Conservation (phyloP, 1,140 invertebrate genomes). For the Panulirus ornatus region DNA sequence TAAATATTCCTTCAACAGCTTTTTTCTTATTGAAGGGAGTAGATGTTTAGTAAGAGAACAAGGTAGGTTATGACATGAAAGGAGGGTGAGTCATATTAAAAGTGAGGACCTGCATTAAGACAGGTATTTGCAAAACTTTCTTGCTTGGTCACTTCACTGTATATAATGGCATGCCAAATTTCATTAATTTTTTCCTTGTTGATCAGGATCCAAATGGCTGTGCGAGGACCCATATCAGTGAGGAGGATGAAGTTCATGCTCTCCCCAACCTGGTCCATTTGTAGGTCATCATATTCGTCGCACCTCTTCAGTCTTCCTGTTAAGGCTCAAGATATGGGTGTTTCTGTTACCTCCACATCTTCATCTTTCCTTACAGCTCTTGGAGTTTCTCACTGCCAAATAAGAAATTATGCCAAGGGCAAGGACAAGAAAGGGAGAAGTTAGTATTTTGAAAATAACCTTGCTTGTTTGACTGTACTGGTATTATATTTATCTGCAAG, state of each 20-base stretch:
- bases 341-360: not conserved
- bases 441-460: constrained; percentile 79
- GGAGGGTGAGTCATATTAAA: too few relatives aligned
- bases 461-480: not conserved
- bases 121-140: too few relatives aligned
- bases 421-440: constrained; percentile 80
- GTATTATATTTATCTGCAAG: too few relatives aligned
- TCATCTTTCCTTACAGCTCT: not conserved
- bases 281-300: not conserved
- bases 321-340: not conserved
- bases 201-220: constrained; percentile 1
- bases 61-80: too few relatives aligned
- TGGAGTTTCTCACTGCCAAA: not conserved
- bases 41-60: too few relatives aligned
- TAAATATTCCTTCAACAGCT: too few relatives aligned
- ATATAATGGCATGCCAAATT: too few relatives aligned
- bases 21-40: too few relatives aligned
- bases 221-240: not conserved
- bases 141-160: too few relatives aligned
- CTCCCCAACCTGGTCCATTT: not conserved
- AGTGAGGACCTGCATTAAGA: too few relatives aligned
- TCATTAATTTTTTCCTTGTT: too few relatives aligned
- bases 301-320: not conserved
- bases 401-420: constrained; percentile 75
- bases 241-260: not conserved